Evolutionary conservation across 2,113 vertebrate species (phyloP).

Genomic region (Neoarius graeffei): DNA sequence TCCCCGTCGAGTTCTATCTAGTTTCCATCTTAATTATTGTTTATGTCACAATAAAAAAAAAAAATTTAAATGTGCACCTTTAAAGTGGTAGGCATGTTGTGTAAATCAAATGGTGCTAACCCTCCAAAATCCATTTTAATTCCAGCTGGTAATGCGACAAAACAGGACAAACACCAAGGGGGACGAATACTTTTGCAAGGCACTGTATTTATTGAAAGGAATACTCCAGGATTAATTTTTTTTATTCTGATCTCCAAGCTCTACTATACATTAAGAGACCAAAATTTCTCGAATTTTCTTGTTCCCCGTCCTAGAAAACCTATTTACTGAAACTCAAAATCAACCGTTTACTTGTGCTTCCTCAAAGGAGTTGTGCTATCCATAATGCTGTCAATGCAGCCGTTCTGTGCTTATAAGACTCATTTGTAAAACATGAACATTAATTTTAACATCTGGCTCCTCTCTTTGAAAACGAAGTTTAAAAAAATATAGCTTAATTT

Average conservation of each 20-base stretch:
- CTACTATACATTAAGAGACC: neutral
- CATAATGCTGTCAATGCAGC: neutral
- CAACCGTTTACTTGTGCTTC: too few relatives aligned
- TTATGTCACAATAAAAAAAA: too few relatives aligned
- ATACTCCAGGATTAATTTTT: conserved; percentile 1
- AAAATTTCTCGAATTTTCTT: neutral
- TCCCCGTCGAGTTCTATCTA: too few relatives aligned
- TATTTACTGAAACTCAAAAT: neutral
- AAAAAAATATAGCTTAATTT: neutral
- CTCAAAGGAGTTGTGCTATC: neutral
- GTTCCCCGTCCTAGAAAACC: neutral
- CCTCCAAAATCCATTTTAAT: too few relatives aligned
- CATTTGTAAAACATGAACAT: neutral
- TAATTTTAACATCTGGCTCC: neutral
- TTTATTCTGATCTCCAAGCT: neutral
- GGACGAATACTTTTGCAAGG: too few relatives aligned
- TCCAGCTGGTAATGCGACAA: too few relatives aligned
- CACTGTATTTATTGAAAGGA: neutral
- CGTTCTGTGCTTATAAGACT: neutral
- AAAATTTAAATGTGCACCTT: too few relatives aligned
- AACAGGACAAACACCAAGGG: too few relatives aligned
- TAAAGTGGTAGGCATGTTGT: too few relatives aligned
- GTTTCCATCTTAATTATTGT: too few relatives aligned
- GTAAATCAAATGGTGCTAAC: too few relatives aligned
- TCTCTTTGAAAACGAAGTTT: neutral